phyloP scores from a whole-genome alignment of 2,113 vertebrate genomes.

The Tragulus kanchil region DNA sequence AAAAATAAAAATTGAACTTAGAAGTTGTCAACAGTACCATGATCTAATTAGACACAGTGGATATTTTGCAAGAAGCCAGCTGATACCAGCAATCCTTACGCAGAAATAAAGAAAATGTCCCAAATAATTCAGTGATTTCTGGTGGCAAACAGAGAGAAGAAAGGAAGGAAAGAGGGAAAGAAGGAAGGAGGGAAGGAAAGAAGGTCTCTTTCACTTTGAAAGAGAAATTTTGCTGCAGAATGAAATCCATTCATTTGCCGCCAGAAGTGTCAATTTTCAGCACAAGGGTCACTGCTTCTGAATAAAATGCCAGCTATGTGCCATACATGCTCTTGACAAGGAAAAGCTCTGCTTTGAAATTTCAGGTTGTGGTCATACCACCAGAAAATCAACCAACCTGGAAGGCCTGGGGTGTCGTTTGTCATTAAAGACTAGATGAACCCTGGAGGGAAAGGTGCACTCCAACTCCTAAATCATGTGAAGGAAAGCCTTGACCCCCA shows the following conservation, averaged over 20 bases:
- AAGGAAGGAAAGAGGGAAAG: not conserved
- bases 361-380: conserved; percentile 61
- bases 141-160: not conserved
- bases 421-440: conserved; percentile 10
- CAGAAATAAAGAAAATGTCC: conserved; percentile 75
- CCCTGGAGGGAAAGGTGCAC: not conserved
- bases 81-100: not conserved
- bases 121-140: conserved; percentile 77
- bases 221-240: conserved; percentile 53
- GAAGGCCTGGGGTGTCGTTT: not conserved
- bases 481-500: not conserved
- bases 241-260: not conserved
- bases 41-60: conserved; percentile 66
- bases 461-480: not conserved
- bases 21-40: not conserved
- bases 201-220: conserved; percentile 44
- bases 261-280: conserved; percentile 27
- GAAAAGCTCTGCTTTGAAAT: conserved; percentile 46
- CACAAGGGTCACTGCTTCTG: not conserved
- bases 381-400: conserved; percentile 40
- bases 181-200: no score
- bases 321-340: not conserved
- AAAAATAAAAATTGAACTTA: not conserved
- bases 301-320: not conserved
- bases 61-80: conserved; percentile 56